Evolutionary conservation across 35 echinoderm and acorn worm species (phyloP), one percentile per base, ranked within the genome.

Genomic region (Heliocidaris tuberculata): DNA sequence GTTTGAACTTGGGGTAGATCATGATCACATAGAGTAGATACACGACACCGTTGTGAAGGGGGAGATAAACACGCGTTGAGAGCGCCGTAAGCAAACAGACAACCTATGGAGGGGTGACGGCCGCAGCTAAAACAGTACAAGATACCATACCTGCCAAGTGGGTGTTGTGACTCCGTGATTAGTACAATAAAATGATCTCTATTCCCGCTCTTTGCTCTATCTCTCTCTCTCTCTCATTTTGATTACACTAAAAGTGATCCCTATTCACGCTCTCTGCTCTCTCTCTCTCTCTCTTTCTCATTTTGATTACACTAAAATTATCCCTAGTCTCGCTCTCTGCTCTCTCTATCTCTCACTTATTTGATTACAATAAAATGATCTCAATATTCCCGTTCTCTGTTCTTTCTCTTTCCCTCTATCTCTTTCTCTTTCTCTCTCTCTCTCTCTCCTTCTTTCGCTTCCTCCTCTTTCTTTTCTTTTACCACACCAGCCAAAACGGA

Each of bases 1-100:
- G 65, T 78, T 78, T 78, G 65, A 78, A 78, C 65, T 78, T 78
- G 65, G 0, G 65, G 21, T 78, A 21, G 65, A 78, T n/a, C 27
- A 19, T 19, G 65, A 78, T 78, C 21, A 17, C 27, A 78, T 27
- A 27, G 65, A 78, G 65, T 78, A 78, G 65, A n/a, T 78, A 78
- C 65, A 78, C 65, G 65, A 78, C 65, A 78, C 65, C 65, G 27
- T 78, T 78, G 65, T 78, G 7, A 19, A 78, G 65, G 65, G 65
- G 65, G 65, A 78, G 65, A 78, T 78, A 78, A 78, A 78, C 65
- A 78, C 27, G 27, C 65, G 65, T 78, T 78, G 65, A 78, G 65
- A 78, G 65, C 21, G 65, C 65, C 65, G 65, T 78, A 24, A 78
- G 65, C 65, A 78, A 78, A 78, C 65, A 78, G 52, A 56, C 52